Evolutionary conservation across 2,113 vertebrate species (phyloP), one percentile per base, ranked within the genome.

Genomic region (Crotalus helleri): DNA sequence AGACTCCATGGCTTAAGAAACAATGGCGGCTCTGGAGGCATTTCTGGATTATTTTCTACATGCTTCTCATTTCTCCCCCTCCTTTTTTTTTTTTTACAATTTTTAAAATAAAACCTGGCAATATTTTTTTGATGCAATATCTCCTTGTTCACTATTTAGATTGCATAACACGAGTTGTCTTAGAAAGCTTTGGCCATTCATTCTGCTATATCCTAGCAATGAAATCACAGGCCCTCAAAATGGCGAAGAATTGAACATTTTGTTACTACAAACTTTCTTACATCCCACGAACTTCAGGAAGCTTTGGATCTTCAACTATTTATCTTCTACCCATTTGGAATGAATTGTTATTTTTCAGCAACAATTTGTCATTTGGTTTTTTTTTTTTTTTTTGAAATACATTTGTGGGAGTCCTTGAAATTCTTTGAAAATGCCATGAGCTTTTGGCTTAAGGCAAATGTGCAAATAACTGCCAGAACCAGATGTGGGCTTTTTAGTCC

Each of bases 371-470:
- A 91, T 57, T 92, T 55, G 92, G 69, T 39, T 39, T 39, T 39
- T 39, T 39, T 39, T 39, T 39, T 39, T 91, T 90, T 88, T 88
- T 92, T 93, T 74, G 89, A 91, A n/a, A 85, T 2, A 9, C 7
- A 2, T 29, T 59, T 92, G 92, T 46, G 90, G 94, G 95, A 91
- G 24, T 12, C 92, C 54, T 91, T 54, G 94, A 95, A 92, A 94
- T 94, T 81, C 92, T 91, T 87, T 94, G 95, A 96, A 96, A 96
- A 95, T 92, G 92, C 17, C 90, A 44, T 0, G 0, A 94, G 57
- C 46, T 46, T 21, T 61, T 92, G 55, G 87, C 57, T 58, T 46
- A 39, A 91, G 88, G 89, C 44, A 59, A 54, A 69, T 95, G 88
- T 92, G 90, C 88, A 94, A 93, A 94, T 44, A n/a, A 29, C 88